Evolutionary conservation across 2,888 invertebrate species (phyloP), one percentile per base, ranked within the genome.

Genomic region (Phortica magna): DNA sequence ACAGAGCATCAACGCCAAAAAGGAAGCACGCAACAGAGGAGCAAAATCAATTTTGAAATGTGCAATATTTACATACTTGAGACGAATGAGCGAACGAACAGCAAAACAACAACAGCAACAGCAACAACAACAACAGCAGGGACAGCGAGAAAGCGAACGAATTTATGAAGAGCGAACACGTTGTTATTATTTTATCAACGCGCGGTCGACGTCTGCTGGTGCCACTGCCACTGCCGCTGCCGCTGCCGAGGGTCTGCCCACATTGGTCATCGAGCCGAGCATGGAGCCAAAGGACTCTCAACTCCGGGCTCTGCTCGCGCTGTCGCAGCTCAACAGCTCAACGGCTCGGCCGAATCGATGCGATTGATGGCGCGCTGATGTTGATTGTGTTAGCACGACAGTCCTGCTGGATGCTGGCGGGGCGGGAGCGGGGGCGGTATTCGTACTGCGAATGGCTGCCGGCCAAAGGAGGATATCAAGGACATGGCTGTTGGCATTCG

Each of bases 41-140:
- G 12, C 53, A 71, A 71, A 71, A 71, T 71, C 70, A 71, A 71
- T 71, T 71, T 71, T 71, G 70, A 55, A 71, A 53, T 71, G 70
- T 71, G 70, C 70, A 71, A 39, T 55, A 71, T 71, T 71, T 71
- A 71, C 70, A 71, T 71, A 71, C 70, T 71, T 53, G 55, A 71
- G 55, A 55, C n/a, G 70, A 31, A 31, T 31, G 31, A 64, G 31
- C 48, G 48, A 31, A 31, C 31, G 31, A 31, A 31, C 31, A 31
- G 1, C 31, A 4, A n/a, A 31, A 31, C 31, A 31, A 31, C 31
- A 31, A 31, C 31, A 31, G 31, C 31, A 6, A 10, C 14, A 19
- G 19, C 10, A 2, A n/a, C 2, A 22, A 61, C 61, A 6, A 10
- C 14, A 19, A 19, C 10, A 2, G 7, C 2, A 22, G 19, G 22